Evolutionary conservation across 2,797 vertebrate genomes (phyloP), one percentile per base, ranked within the genome.

Genomic region (Atherinosoma microstoma): DNA sequence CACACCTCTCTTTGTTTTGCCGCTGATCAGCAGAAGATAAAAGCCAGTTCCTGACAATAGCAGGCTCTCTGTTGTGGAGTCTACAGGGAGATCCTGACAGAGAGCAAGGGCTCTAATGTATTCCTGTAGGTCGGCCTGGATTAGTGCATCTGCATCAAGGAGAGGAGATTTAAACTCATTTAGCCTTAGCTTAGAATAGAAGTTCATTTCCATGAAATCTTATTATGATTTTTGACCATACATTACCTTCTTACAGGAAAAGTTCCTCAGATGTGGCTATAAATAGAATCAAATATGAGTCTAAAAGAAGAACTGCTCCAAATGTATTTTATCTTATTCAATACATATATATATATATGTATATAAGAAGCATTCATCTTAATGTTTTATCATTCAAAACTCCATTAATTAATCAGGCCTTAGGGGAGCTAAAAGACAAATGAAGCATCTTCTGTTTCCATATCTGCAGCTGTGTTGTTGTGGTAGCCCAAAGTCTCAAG

Each of bases 41-140:
- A 90, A 90, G 90, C 80, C 83, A 63, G 75, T 90, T 91, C 87
- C 91, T 89, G 90, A 91, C 89, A 91, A 81, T 56, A 75, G 85
- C 74, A 73, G 85, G 80, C 67, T 67, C 68, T 89, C 70, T 70
- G 71, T 47, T 42, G 71, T 75, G 68, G 72, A 70, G 87, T 90
- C 85, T 80, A 73, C 83, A 58, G 89, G 79, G 88, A 90, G 66
- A 75, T 75, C 72, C 83, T 84, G 81, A 79, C 73, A 65, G 71
- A 82, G 64, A 74, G 63, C 69, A 75, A 59, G 76, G 62, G 78
- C 69, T 49, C 0, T 89, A 86, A 89, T 90, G 84, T 88, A 76
- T 91, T 90, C 88, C 76, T 80, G 84, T 35, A 81, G 85, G 78
- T 79, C 79, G 58, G 84, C 63, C 49, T 0, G 12, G 74, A 71